Conservation (phyloP, 2,113 vertebrate genomes). For the Mirounga angustirostris region DNA sequence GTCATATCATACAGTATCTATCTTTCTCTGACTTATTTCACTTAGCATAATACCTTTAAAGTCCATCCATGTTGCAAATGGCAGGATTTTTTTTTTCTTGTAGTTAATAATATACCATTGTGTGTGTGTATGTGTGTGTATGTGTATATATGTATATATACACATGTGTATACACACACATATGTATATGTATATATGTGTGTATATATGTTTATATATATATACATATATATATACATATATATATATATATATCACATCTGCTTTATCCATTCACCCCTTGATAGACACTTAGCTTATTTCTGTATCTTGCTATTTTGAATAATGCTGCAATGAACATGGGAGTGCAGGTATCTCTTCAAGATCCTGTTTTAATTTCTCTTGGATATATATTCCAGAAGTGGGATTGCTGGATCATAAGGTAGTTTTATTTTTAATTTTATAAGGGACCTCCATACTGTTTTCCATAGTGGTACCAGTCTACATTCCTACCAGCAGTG, state of each 20-base stretch:
- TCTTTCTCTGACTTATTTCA: background rate
- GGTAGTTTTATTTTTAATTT: background rate
- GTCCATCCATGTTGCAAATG: background rate
- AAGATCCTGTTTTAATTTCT: background rate
- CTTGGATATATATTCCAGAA: background rate
- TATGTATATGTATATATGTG: no score
- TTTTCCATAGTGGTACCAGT: background rate
- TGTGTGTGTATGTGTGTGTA: background rate
- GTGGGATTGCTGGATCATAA: background rate
- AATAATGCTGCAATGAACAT: background rate
- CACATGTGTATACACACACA: no score
- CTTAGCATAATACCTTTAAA: background rate
- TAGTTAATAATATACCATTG: background rate
- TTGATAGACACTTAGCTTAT: background rate
- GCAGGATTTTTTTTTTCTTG: background rate
- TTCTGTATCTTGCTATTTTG: background rate
- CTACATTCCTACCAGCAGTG: background rate
- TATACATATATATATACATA: background rate
- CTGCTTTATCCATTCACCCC: background rate
- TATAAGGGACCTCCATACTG: background rate
- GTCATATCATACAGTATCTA: background rate
- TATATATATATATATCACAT: background rate
- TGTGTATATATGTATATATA: background rate
- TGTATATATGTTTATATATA: accelerated
- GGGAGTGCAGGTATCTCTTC: background rate